Evolutionary conservation across 2,797 vertebrate genomes (phyloP), one percentile per base, ranked within the genome.

Genomic region (Heliangelus exortis): DNA sequence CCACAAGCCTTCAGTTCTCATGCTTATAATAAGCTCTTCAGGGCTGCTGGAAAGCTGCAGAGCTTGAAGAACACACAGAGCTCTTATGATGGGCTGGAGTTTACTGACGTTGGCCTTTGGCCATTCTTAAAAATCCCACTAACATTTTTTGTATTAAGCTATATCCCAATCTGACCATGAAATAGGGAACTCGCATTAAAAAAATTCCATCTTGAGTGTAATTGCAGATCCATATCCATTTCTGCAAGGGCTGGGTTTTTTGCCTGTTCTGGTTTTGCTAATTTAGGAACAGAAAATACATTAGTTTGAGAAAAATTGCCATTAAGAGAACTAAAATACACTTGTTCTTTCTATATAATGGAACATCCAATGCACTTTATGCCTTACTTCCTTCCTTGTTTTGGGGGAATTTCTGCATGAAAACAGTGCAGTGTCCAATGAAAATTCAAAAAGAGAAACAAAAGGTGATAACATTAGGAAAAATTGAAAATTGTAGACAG

Each of bases 11-110:
- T 45, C 15, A 53, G 17, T 28, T 89, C 31, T 69, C 29, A 25
- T 0, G 9, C 5, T 2, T 11, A 3, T 41, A 59, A 80, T 36
- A 41, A 81, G 31, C 13, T 83, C 59, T 67, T 87, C 0, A 0
- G 10, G 28, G 33, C 21, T 43, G 26, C 19, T 25, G 48, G 55
- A 69, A 73, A 83, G 29, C 25, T 36, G 21, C 31, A 87, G 33
- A 57, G 58, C 43, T 75, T 75, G 33, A 61, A 53, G 67, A 61
- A 57, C 36, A 15, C 1, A 6, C 16, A 63, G 19, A 76, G 31
- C 15, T 78, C 29, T 91, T 48, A 43, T 12, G 18, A 28, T 20
- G 14, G 26, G 13, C 9, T 84, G 33, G 21, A 66, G 10, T 53
- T 79, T 50, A 57, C 69, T 33, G 7, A 26, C 3, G 28, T 31